phyloP scores from a whole-genome alignment of 2,797 vertebrate species.

The Cossypha caffra region DNA sequence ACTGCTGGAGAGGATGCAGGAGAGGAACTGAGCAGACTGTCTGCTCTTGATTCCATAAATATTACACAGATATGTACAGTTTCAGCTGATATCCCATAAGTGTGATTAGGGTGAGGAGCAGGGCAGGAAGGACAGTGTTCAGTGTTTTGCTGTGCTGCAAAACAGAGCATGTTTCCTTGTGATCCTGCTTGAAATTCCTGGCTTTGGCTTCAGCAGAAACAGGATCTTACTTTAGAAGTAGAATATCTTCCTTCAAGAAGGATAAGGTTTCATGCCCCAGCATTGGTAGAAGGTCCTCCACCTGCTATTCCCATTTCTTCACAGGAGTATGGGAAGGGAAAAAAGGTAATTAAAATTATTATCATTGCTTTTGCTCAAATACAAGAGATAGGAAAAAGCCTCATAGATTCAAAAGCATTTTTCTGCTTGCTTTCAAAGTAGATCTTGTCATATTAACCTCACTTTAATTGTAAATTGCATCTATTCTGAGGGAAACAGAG shows the following conservation, averaged over 20 bases:
- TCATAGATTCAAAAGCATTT: background rate
- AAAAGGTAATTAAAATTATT: background rate
- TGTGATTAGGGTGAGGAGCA: background rate
- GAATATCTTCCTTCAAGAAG: background rate
- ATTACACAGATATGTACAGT: background rate
- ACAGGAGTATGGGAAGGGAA: background rate
- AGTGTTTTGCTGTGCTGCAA: rapidly evolving
- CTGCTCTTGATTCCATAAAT: background rate
- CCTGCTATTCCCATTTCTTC: background rate
- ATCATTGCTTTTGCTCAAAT: background rate
- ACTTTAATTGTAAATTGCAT: background rate
- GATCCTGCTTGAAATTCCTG: background rate
- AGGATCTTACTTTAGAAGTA: background rate
- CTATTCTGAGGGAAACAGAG: background rate
- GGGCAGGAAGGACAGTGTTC: background rate
- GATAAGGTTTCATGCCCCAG: background rate
- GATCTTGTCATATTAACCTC: background rate
- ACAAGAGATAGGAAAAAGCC: background rate
- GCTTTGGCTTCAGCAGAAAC: background rate
- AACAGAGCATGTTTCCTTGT: rapidly evolving
- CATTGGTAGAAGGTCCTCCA: background rate
- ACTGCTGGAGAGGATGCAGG: background rate
- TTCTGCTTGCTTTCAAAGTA: background rate
- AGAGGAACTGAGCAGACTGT: background rate
- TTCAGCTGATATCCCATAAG: background rate